Percentiles rank a stretch among this genome's conserved stretches.
phyloP scores from a whole-genome alignment of 2,797 vertebrate genomes.

The Parauchenoglanis punctatus region DNA sequence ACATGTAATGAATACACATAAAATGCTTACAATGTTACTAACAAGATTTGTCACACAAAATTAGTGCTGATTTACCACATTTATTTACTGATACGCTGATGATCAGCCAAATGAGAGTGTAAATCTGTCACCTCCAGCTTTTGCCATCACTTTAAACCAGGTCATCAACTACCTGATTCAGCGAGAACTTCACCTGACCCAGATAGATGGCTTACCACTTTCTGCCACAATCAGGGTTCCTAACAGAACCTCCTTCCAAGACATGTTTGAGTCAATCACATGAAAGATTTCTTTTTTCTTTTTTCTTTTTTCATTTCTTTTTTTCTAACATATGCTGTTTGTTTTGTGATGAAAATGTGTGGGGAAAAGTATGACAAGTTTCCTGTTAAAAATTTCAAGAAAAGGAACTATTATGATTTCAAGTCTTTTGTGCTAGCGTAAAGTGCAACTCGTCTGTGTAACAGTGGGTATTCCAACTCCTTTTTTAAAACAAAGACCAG shows the following conservation, averaged over 20 bases:
- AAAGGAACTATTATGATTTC: slow-evolving; percentile 3
- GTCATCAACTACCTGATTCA: slow-evolving; percentile 54
- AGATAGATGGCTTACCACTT: slow-evolving; percentile 49
- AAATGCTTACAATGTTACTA: slow-evolving; percentile 2
- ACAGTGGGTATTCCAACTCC: slow-evolving; percentile 25
- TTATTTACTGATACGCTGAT: slow-evolving; percentile 37
- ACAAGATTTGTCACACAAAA: slow-evolving; percentile 6
- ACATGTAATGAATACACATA: background rate
- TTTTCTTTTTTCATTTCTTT: no score
- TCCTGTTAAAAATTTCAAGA: background rate
- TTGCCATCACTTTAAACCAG: slow-evolving; percentile 53
- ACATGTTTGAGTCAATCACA: slow-evolving; percentile 40
- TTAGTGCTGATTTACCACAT: slow-evolving; percentile 18
- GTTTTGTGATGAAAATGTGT: background rate
- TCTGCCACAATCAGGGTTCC: slow-evolving; percentile 15
- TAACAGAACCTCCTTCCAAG: slow-evolving; percentile 38
- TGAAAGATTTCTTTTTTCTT: background rate
- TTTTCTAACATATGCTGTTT: background rate
- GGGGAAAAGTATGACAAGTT: background rate
- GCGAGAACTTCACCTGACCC: slow-evolving; percentile 56
- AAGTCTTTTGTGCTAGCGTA: slow-evolving; percentile 1
- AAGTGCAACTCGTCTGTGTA: background rate
- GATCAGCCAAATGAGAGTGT: slow-evolving; percentile 19
- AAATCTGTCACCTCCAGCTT: slow-evolving; percentile 16
- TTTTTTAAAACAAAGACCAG: slow-evolving; percentile 38